Evolutionary conservation across 2,113 vertebrate genomes (phyloP).

Genomic region (Bubo blakistoni): DNA sequence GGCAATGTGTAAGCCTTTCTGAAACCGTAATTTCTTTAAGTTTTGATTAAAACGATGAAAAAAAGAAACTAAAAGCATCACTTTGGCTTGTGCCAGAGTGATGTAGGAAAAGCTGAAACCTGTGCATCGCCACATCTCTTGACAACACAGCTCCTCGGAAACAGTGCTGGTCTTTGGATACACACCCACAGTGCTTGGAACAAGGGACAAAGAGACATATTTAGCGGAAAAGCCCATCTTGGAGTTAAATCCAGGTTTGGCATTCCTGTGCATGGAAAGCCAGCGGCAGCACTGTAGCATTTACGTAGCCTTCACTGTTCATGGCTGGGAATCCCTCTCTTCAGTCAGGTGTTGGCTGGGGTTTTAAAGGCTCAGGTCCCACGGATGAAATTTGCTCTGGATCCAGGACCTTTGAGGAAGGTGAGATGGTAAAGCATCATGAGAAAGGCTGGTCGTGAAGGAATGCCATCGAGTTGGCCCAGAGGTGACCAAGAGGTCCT

Average conservation of each 20-base stretch:
- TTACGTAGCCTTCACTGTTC: neutral
- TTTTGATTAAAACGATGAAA: neutral
- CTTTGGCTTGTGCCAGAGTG: accelerated
- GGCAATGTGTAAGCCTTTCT: neutral
- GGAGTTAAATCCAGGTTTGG: neutral
- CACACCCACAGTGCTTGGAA: neutral
- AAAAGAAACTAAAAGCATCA: neutral
- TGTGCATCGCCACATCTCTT: accelerated
- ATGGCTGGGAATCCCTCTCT: neutral
- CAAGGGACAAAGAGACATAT: neutral
- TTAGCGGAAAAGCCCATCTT: neutral
- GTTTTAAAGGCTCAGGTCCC: neutral
- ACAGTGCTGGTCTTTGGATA: neutral
- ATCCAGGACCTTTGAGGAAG: neutral
- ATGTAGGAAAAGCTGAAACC: neutral
- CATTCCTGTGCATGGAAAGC: neutral
- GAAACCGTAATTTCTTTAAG: neutral
- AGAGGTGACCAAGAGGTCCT: neutral
- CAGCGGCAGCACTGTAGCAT: neutral
- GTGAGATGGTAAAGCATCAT: neutral
- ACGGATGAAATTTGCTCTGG: neutral
- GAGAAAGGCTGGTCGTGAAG: neutral
- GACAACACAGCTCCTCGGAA: neutral
- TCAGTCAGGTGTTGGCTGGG: neutral
- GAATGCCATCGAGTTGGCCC: neutral